Conservation (phyloP, 92 coral and sea anemone species). For the Parazoanthus darwini region DNA sequence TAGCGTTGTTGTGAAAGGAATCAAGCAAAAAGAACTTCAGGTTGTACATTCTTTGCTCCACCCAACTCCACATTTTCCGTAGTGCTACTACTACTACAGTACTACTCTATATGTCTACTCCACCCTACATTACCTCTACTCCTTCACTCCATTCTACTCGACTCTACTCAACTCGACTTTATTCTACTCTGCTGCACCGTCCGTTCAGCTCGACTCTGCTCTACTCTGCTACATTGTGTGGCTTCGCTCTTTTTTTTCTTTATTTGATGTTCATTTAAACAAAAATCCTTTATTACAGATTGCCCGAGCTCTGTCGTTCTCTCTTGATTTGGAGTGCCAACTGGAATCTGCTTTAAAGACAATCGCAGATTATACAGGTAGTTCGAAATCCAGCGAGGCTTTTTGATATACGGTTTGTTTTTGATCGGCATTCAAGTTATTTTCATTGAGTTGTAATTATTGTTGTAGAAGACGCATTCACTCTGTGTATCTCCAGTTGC, state of each 20-base stretch:
- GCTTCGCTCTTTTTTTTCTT: not conserved
- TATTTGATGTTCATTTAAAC: too few species aligned
- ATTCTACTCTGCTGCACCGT: not conserved
- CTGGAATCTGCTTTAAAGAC: conserved; percentile 55
- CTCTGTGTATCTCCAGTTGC: not conserved
- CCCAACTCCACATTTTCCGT: not conserved
- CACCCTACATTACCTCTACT: too few species aligned
- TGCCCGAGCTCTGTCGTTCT: conserved; percentile 34
- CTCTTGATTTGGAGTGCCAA: conserved; percentile 55
- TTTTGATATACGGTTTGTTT: not conserved
- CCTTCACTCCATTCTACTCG: too few species aligned
- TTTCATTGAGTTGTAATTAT: not conserved
- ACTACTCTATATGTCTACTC: too few species aligned
- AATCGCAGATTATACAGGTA: conserved; percentile 61
- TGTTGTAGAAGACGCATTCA: not conserved
- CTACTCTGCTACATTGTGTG: too few species aligned
- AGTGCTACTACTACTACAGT: not conserved
- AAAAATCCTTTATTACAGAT: conserved; percentile 39
- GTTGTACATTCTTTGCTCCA: conserved; percentile 20
- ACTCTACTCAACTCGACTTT: too few species aligned
- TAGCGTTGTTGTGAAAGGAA: conserved; percentile 79
- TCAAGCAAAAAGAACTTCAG: conserved; percentile 69
- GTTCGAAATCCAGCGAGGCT: not conserved
- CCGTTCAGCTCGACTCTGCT: too few species aligned
- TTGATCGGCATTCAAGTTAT: not conserved